Evolutionary conservation across 2,797 vertebrate genomes (phyloP).

Genomic region (Nothura maculosa): DNA sequence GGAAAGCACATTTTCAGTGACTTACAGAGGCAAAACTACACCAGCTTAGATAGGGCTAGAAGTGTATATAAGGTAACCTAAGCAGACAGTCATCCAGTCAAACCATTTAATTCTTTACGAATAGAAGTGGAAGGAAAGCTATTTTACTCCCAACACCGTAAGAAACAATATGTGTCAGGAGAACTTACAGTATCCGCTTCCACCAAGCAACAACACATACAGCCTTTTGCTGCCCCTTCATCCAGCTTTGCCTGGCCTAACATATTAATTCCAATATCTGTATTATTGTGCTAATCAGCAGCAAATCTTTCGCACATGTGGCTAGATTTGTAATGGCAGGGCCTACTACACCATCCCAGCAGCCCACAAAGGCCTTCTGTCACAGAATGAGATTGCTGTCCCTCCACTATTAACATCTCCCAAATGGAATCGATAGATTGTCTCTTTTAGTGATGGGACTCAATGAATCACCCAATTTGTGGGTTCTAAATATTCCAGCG

Average conservation of each 20-base stretch:
- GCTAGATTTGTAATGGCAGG: background rate
- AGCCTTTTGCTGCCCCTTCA: background rate
- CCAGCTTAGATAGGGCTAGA: background rate
- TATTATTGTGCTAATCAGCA: conserved; percentile 6
- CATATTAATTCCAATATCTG: background rate
- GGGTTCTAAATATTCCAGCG: background rate
- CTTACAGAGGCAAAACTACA: background rate
- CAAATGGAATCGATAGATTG: background rate
- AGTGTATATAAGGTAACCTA: conserved; percentile 36
- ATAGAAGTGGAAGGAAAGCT: conserved; percentile 6
- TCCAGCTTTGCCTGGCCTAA: background rate
- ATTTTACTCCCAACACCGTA: background rate
- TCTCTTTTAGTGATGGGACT: background rate
- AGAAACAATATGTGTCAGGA: background rate
- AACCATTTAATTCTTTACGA: conserved; percentile 33
- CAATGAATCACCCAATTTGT: conserved; percentile 2
- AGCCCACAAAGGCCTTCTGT: background rate
- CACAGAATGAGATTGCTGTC: background rate
- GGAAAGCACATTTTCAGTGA: background rate
- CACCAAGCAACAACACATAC: background rate
- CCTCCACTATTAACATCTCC: background rate
- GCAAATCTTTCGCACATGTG: background rate
- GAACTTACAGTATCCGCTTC: conserved; percentile 14
- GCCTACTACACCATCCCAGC: background rate
- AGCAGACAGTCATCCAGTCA: conserved; percentile 15